A percentile compares a stretch with the other conserved stretches of the same genome.
Conservation (phyloP, 2,113 vertebrate genomes). For the Tenebrosternarchus preto region DNA sequence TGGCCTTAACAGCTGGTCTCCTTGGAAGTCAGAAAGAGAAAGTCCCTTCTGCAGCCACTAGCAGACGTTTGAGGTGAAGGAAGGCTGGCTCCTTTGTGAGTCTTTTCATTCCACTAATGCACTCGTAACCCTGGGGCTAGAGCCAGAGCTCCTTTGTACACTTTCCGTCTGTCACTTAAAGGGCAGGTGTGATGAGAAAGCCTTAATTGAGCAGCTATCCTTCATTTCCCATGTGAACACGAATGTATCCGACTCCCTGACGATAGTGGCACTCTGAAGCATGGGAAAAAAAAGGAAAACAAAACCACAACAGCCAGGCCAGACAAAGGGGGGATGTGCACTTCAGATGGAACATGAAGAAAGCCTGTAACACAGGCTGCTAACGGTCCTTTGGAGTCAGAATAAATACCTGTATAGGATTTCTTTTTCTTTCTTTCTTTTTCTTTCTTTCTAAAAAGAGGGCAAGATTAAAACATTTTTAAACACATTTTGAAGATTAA, state of each 20-base stretch:
- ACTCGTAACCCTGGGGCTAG: constrained; percentile 63
- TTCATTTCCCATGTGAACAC: constrained; percentile 69
- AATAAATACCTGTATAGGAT: constrained; percentile 1
- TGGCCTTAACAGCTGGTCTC: constrained; percentile 5
- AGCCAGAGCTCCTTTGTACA: constrained; percentile 57
- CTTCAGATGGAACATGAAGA: constrained; percentile 36
- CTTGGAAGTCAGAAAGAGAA: constrained; percentile 23
- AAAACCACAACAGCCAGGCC: neutral
- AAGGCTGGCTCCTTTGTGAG: constrained; percentile 27
- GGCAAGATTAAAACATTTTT: no score
- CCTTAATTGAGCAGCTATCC: constrained; percentile 72
- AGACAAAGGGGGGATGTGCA: constrained; percentile 43
- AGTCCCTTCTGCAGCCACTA: neutral
- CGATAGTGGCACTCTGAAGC: constrained; percentile 54
- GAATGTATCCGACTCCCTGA: constrained; percentile 60
- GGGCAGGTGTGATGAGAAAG: constrained; percentile 69
- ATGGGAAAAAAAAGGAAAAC: constrained; percentile 10
- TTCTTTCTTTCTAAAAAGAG: no score
- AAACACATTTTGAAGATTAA: no score
- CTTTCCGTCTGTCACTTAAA: constrained; percentile 64
- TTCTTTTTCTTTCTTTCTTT: no score
- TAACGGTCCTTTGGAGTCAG: constrained; percentile 19
- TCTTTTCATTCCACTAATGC: constrained; percentile 64
- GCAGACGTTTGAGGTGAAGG: constrained; percentile 15
- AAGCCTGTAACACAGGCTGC: neutral